These are phyloP conservation scores for Phenganax subtilis DNA, from an alignment of 92 coral and sea anemone species.

Conservation along the genomic window DNA sequence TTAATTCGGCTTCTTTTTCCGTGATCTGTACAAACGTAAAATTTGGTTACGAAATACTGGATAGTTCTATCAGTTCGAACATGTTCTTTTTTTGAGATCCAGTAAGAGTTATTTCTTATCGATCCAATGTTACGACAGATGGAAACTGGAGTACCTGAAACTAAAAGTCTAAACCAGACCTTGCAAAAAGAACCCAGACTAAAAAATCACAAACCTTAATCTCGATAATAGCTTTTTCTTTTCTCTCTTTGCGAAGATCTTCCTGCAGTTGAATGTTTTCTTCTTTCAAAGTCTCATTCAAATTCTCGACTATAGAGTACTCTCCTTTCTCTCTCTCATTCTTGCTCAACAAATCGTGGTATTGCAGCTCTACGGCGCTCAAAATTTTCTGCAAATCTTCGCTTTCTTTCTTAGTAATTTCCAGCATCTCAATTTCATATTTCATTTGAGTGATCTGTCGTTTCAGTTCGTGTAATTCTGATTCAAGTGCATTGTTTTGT, in stretches of 20 bases:
- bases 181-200: background rate
- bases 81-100: too few relatives aligned
- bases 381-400: conserved; percentile 60
- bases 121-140: too few relatives aligned
- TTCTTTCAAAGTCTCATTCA: conserved; percentile 58
- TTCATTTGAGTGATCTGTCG: conserved; percentile 45
- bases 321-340: conserved; percentile 59
- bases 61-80: conserved; percentile 39
- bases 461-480: conserved; percentile 61
- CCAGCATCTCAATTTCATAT: conserved; percentile 22
- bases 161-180: background rate
- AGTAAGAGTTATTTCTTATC: too few relatives aligned
- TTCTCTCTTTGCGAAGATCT: conserved; percentile 44
- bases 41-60: conserved; percentile 35
- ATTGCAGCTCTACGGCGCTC: conserved; percentile 48
- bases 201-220: conserved; percentile 5
- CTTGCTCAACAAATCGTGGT: conserved; percentile 50
- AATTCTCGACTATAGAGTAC: conserved; percentile 53
- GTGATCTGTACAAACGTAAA: conserved; percentile 52
- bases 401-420: conserved; percentile 38
- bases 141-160: conserved; percentile 24
- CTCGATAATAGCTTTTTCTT: conserved; percentile 55
- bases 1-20: conserved; percentile 50
- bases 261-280: conserved; percentile 51
- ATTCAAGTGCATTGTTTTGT: conserved; percentile 69